Base-by-base conservation (phyloP, 2,888 invertebrate species). In the Diplazon laetatorius region DNA sequence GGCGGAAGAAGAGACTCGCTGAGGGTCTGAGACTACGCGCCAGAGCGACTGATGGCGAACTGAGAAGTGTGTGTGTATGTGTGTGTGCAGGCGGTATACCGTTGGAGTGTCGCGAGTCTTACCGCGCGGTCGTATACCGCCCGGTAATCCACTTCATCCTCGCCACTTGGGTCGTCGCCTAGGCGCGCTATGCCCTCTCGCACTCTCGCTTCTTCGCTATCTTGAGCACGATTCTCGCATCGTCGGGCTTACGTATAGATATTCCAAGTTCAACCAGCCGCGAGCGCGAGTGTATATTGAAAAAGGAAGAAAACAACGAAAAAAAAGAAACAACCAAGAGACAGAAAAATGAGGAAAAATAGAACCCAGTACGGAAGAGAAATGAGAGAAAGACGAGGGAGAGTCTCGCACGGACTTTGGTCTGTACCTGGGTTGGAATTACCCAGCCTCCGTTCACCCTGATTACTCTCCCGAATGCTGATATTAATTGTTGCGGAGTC, bases 91-190 rank as follows among this genome's bases (percentile, higher is more conserved):
- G 63, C 68, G 35, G 72, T 78, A 37, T 68, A 75, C 57, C 9
- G 55, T 55, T 68, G 55, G 44, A 55, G 55, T 55, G 75, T 68
- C 71, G 78, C 25, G 75, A 79, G 60, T 63, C 63, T 71, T 39
- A 30, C 44, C 48, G 60, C 60, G 66, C 46, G 35, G 65, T 50
- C 77, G 66, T 55, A 55, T 55, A 55, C 30, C 68, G 68, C 57
- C 62, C 79, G 74, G 82, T 84, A 85, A 85, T 83, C 83, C 82
- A 85, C 85, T 85, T 83, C 82, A 85, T 80, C 82, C 80, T 81
- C 74, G 79, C 79, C 81, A 81, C 83, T 83, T 82, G 78, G 42
- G 63, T 57, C 71, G 70, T 73, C 66, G 60, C 74, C 78, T 52
- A 59, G 65, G 63, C 39, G 60, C 48, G 37, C 44, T 42, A n/a